Evolutionary conservation across 2,888 invertebrate genomes (phyloP), one percentile per base, ranked within the genome.

Genomic region (Phyllotreta striolata): DNA sequence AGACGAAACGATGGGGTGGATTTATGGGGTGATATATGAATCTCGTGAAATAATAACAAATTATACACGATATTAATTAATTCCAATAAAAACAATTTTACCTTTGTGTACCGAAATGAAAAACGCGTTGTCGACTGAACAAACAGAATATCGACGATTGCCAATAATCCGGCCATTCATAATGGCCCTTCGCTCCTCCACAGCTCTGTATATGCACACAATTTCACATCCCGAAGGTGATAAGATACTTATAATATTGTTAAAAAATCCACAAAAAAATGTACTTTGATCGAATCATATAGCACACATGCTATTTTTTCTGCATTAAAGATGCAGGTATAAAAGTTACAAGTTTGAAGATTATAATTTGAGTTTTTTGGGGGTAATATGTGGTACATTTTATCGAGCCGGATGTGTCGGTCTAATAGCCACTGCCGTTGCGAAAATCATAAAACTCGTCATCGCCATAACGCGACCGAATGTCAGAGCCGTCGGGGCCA

Each of bases 111-210:
- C 70, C 70, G 73, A 75, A 76, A 79, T 79, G 76, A 78, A 79
- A 80, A 80, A 79, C 78, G 74, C 71, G 76, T 77, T 75, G 73
- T 67, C 75, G 77, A 75, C 77, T 80, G 80, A 79, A 78, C 78
- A 80, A 80, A 81, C 79, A 81, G 78, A 80, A 80, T 79, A 79
- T 78, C 77, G 73, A 70, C 78, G 80, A 81, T 80, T 78, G 79
- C 76, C 80, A 78, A 79, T 81, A 81, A 81, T 80, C 79, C 79
- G 24, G 76, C 78, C 77, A 77, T 81, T 80, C 79, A 76, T 76
- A 24, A 24, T 75, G 77, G 74, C 73, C 14, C 9, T 78, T 76
- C 77, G 72, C 79, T 78, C 79, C 78, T 78, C 77, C 72, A 55
- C n/a, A 8, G 12, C 8, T 8, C 8, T 39, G 34, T 9, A 44